Conservation (phyloP, 2,113 vertebrate species). For the Bufo bufo region DNA sequence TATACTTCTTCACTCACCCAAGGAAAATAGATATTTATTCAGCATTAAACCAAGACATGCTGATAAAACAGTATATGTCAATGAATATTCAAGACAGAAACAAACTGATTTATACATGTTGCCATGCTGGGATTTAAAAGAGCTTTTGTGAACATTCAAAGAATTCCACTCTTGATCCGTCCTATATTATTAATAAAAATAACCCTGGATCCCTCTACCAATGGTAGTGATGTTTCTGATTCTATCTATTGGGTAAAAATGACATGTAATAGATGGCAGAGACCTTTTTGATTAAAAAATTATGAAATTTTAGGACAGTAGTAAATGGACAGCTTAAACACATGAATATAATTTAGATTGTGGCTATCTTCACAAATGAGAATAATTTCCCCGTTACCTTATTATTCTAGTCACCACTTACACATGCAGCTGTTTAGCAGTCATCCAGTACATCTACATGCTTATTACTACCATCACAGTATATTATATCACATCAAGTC, state of each 20-base stretch:
- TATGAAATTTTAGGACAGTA: no score
- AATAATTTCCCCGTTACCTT: background rate
- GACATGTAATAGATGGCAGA: background rate
- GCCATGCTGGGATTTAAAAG: constrained; percentile 43
- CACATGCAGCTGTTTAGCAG: background rate
- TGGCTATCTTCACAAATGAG: no score
- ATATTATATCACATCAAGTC: no score
- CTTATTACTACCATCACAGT: no score
- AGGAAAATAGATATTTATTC: constrained; percentile 58
- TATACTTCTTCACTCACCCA: constrained; percentile 56
- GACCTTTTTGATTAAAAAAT: background rate
- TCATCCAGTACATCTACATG: background rate
- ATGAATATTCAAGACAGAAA: constrained; percentile 52
- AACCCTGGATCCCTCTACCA: background rate
- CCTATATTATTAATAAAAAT: background rate
- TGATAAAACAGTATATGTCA: constrained; percentile 53
- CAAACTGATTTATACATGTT: constrained; percentile 42
- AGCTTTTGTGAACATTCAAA: constrained; percentile 29
- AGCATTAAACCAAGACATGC: constrained; percentile 54
- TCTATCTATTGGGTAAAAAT: background rate
- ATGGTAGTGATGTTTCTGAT: background rate
- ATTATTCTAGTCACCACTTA: background rate
- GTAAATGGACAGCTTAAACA: no score
- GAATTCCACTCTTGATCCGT: background rate
- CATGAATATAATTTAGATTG: background rate